Conservation (phyloP, 2,888 invertebrate genomes). For the Drosophila neonasuta region DNA sequence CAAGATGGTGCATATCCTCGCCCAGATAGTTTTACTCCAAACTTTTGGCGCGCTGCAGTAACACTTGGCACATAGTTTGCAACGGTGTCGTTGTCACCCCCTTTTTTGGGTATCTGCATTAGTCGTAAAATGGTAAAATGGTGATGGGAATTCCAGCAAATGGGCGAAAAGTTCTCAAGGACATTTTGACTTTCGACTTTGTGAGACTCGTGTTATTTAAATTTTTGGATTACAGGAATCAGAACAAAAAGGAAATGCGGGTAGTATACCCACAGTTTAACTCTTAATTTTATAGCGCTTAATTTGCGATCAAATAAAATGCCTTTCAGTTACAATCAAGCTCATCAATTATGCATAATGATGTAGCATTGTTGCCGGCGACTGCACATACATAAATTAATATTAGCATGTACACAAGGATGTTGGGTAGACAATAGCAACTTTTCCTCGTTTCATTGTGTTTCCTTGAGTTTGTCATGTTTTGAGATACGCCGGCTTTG, state of each 20-base stretch:
- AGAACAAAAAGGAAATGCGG: not conserved
- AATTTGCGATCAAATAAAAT: constrained; percentile 16
- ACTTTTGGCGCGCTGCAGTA: constrained; percentile 44
- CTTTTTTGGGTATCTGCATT: not conserved
- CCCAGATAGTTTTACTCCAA: constrained; percentile 33
- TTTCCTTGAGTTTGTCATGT: constrained; percentile 22
- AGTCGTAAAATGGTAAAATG: constrained; percentile 9
- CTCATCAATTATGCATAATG: constrained; percentile 18
- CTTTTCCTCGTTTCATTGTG: constrained; percentile 1
- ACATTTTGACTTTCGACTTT: constrained; percentile 6
- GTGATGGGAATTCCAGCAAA: constrained; percentile 3
- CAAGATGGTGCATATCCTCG: constrained; percentile 29
- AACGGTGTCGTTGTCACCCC: constrained; percentile 43
- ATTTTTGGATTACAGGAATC: not conserved
- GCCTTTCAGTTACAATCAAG: constrained; percentile 11
- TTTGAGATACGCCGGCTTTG: constrained; percentile 9
- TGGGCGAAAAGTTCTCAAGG: constrained; percentile 8
- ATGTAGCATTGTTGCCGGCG: constrained; percentile 5
- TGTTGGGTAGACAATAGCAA: not conserved
- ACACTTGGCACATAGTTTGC: constrained; percentile 55
- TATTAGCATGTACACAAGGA: constrained; percentile 6
- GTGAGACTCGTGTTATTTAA: not conserved
- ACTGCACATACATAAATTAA: constrained; percentile 10
- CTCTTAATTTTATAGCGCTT: not conserved
- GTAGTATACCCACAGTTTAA: not conserved